Percentiles rank a stretch among this genome's conserved stretches.
Evolutionary conservation across 1,140 invertebrate species (phyloP).

Genomic region (Luehdorfia chinensis): DNA sequence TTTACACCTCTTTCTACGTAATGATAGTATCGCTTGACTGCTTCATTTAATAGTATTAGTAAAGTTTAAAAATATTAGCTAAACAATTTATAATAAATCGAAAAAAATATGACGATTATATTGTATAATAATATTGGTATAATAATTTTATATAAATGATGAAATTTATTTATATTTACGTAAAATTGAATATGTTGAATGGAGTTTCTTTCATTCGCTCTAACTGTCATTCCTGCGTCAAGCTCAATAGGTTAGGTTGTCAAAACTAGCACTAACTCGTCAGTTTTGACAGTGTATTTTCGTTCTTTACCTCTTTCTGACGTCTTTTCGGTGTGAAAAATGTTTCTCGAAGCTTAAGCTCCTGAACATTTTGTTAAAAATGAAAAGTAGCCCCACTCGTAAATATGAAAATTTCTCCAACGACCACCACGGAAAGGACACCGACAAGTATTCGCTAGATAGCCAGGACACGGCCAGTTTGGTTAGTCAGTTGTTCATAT

Average conservation of each 20-base stretch:
- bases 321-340: constrained; percentile 54
- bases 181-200: too few species aligned
- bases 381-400: constrained; percentile 73
- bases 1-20: too few species aligned
- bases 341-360: constrained; percentile 59
- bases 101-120: too few species aligned
- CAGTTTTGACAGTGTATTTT: constrained; percentile 40
- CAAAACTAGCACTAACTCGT: constrained; percentile 6
- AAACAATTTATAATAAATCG: too few species aligned
- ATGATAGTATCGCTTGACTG: too few species aligned
- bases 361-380: constrained; percentile 57
- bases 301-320: constrained; percentile 43
- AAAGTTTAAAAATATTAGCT: too few species aligned
- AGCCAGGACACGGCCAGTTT: constrained; percentile 75
- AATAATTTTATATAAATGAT: too few species aligned
- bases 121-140: too few species aligned
- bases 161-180: too few species aligned
- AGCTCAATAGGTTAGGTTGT: constrained; percentile 10
- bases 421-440: constrained; percentile 66
- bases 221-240: constrained; percentile 9
- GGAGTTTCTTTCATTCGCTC: background rate
- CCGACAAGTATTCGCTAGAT: constrained; percentile 71
- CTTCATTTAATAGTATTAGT: too few species aligned
- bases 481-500: constrained; percentile 64
- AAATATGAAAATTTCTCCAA: constrained; percentile 74